phyloP scores from a whole-genome alignment of 2,888 invertebrate genomes.

The Parnassius mnemosyne region DNA sequence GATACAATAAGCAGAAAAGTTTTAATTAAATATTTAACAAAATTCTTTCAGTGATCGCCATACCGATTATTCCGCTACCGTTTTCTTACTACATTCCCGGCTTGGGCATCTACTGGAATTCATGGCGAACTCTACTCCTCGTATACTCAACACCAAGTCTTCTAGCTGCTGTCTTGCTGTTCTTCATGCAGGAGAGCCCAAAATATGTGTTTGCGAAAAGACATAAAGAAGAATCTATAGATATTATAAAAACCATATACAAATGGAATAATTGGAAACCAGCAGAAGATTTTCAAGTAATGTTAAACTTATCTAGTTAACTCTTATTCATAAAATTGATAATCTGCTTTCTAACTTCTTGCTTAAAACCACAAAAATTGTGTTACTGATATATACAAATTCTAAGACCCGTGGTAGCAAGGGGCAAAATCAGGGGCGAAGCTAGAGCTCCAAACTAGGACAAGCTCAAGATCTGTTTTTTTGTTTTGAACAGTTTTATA shows the following conservation, averaged over 20 bases:
- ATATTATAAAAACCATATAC: constrained; percentile 54
- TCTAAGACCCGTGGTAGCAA: too few species aligned
- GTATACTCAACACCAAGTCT: constrained; percentile 83
- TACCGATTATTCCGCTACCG: constrained; percentile 79
- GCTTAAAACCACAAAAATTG: not conserved
- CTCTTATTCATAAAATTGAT: not conserved
- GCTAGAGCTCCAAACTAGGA: too few species aligned
- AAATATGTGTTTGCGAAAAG: constrained; percentile 85
- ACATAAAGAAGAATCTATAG: constrained; percentile 75
- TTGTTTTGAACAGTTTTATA: too few species aligned
- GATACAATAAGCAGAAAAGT: too few species aligned
- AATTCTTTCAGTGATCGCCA: constrained; percentile 73
- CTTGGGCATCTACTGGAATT: constrained; percentile 74
- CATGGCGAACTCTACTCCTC: constrained; percentile 84
- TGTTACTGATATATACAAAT: not conserved
- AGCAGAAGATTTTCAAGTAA: constrained; percentile 47
- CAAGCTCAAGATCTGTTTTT: too few species aligned
- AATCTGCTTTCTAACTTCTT: not conserved
- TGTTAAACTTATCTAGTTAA: constrained; percentile 14
- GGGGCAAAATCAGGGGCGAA: too few species aligned
- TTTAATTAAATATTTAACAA: too few species aligned
- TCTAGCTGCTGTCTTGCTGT: constrained; percentile 76
- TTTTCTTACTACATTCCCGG: constrained; percentile 46
- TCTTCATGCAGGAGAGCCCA: constrained; percentile 86
- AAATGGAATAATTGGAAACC: constrained; percentile 47